These are phyloP conservation scores for Hylaeus anthracinus DNA, from an alignment of 1,140 invertebrate species.

Conservation along the genomic window DNA sequence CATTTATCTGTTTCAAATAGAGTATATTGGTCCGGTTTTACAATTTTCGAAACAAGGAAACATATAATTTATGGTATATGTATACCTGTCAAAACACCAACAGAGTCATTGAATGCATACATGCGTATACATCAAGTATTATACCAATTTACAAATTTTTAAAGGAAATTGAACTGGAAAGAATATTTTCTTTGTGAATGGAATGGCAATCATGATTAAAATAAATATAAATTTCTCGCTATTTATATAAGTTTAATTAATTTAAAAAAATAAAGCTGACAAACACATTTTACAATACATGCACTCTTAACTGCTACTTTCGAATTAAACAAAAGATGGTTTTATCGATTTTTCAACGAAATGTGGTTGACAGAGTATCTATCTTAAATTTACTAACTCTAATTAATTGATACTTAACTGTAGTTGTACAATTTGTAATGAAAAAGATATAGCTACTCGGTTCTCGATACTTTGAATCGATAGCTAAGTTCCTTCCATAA, in stretches of 20 bases:
- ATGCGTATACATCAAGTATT: too few species aligned
- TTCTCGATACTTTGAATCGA: conserved; percentile 15
- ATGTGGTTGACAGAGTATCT: not conserved
- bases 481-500: not conserved
- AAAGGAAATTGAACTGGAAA: too few species aligned
- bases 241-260: not conserved
- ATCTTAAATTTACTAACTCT: not conserved
- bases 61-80: conserved; percentile 30
- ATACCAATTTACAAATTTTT: too few species aligned
- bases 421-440: not conserved
- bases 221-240: not conserved
- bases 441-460: not conserved
- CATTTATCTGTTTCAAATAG: not conserved
- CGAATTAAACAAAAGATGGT: conserved; percentile 6
- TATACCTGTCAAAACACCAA: conserved; percentile 12
- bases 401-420: not conserved
- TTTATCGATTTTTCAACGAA: conserved; percentile 5
- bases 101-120: not conserved
- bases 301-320: conserved; percentile 1
- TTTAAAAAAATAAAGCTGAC: not conserved
- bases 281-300: not conserved
- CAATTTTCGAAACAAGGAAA: conserved; percentile 39
- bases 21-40: conserved; percentile 25
- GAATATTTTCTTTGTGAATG: too few species aligned
- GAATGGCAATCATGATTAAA: too few species aligned